Base-by-base conservation (phyloP, 1,140 invertebrate species). In the Riptortus pedestris region DNA sequence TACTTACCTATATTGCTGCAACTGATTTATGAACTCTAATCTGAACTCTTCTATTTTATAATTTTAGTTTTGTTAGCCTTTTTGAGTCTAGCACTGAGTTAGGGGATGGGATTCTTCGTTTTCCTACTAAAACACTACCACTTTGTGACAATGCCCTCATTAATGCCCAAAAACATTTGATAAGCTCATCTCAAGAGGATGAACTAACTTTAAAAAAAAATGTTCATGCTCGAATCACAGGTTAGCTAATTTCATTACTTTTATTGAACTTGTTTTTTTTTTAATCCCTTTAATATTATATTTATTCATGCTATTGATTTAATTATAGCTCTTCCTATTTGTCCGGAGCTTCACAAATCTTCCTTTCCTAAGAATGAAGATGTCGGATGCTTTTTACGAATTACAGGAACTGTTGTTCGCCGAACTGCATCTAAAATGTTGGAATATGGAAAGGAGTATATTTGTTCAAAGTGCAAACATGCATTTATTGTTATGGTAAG, bases 381-480 rank as follows among this genome's bases (percentile, higher is more conserved):
- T 75, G 73, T 84, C 64, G 82, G 81, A 66, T 79, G 76, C 65
- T 86, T 87, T 75, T 73, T 88, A 33, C 79, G 82, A 77, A 72
- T 83, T 57, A 76, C 76, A 70, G 81, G 81, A 2, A 90, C 88
- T 62, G 83, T 91, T 38, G 83, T 91, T 48, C 75, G 88, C 71
- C 84, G 84, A 52, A 86, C 86, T 2, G 79, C 84, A 62, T 78
- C 86, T 22, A 89, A 86, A 73, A 81, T 93, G 75, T 73, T 93
- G 38, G 88, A 91, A 75, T 82, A 83, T 73, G 77, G 84, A 70
- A 83, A 83, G 69, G 80, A 82, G 47, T 91, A 85, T 73, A 77
- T 81, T 3, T 94, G 91, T 73, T 76, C 78, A 38, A 90, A 90
- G 73, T 95, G 91, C 74, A 84, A 87, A 73, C 77, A 83, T 74